A percentile compares a stretch with the other conserved stretches of the same genome.
phyloP scores from a whole-genome alignment of 2,113 vertebrate species.

The Origma solitaria region DNA sequence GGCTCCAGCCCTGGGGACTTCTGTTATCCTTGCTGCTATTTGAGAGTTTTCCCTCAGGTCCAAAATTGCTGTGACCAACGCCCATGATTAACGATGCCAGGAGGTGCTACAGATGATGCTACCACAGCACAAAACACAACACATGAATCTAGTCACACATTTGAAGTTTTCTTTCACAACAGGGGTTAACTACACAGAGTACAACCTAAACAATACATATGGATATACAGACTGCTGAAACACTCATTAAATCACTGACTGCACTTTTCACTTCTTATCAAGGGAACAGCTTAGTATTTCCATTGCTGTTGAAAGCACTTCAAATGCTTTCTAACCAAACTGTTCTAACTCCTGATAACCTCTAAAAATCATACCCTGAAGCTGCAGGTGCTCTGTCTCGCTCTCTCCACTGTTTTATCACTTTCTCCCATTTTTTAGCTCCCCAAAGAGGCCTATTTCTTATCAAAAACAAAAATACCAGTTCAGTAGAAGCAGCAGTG shows the following conservation, averaged over 20 bases:
- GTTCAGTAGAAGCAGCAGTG: neutral
- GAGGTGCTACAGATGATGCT: neutral
- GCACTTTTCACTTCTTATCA: neutral
- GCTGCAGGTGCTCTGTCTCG: neutral
- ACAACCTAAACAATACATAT: neutral
- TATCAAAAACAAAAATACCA: conserved; percentile 35
- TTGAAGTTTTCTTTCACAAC: neutral
- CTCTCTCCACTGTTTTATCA: neutral
- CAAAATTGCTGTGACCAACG: neutral
- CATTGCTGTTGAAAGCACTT: conserved; percentile 15
- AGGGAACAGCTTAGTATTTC: neutral
- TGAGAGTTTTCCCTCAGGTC: neutral
- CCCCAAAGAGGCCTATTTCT: neutral
- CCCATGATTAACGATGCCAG: fast-evolving
- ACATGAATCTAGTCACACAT: fast-evolving
- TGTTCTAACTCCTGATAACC: conserved; percentile 47
- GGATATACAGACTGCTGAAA: neutral
- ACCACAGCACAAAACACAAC: neutral
- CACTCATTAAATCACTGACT: neutral
- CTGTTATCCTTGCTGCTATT: neutral
- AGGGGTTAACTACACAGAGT: neutral
- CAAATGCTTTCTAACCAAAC: conserved; percentile 50
- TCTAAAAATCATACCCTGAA: conserved; percentile 38
- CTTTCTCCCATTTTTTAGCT: neutral
- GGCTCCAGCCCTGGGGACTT: neutral